Evolutionary conservation across 30 jellyfish, hydroid and myxozoan species (phyloP).

Genomic region (Hydractinia echinata): DNA sequence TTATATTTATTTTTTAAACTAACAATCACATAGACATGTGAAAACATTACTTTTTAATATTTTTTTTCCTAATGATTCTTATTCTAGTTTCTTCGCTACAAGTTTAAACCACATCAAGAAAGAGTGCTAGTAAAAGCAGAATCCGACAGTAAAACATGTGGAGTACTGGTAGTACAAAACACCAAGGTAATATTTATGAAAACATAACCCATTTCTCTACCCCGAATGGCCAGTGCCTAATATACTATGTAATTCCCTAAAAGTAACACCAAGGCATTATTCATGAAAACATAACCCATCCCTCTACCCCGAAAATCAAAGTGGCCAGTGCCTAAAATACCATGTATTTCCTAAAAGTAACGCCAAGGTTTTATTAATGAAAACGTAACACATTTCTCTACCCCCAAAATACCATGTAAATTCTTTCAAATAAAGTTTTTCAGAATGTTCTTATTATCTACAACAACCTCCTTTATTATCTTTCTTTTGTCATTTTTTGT

Average conservation of each 20-base stretch:
- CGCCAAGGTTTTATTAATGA: constrained; percentile 38
- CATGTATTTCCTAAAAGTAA: not conserved
- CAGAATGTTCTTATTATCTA: too few relatives aligned
- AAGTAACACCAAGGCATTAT: constrained; percentile 45
- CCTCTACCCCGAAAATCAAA: not conserved
- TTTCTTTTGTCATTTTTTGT: too few relatives aligned
- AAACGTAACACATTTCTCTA: not conserved
- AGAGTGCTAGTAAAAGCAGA: constrained; percentile 81
- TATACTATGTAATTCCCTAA: too few relatives aligned
- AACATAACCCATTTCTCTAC: not conserved
- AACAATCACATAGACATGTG: not conserved
- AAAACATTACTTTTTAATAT: not conserved
- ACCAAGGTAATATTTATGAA: constrained; percentile 41
- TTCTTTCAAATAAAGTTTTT: too few relatives aligned
- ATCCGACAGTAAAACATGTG: constrained; percentile 60
- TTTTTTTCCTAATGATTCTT: not conserved
- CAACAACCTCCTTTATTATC: too few relatives aligned
- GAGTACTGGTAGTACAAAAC: constrained; percentile 66
- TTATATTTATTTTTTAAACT: too few relatives aligned
- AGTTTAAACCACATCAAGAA: constrained; percentile 44
- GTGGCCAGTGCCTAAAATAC: too few relatives aligned
- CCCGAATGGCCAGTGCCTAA: too few relatives aligned
- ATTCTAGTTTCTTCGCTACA: constrained; percentile 51
- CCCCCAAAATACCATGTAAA: not conserved
- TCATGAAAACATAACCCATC: not conserved